Conservation (phyloP, 2,888 invertebrate species). For the Mythimna loreyi region DNA sequence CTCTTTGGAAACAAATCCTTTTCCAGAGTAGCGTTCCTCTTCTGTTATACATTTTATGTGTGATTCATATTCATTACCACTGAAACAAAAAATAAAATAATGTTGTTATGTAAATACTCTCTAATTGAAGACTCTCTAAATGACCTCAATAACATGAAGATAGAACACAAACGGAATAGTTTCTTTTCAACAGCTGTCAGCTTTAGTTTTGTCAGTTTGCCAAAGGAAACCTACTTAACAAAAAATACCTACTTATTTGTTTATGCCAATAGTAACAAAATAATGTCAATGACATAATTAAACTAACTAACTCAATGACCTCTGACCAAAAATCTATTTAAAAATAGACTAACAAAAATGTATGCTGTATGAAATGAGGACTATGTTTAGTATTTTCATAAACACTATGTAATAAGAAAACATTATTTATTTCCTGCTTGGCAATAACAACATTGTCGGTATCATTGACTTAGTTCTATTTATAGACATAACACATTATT, state of each 20-base stretch:
- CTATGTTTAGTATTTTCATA: not conserved
- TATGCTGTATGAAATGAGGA: not conserved
- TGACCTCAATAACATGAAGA: not conserved
- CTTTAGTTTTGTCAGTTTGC: conserved; percentile 28
- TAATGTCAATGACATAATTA: conserved; percentile 22
- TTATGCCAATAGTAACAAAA: conserved; percentile 15
- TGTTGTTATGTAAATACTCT: not conserved
- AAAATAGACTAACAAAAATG: not conserved
- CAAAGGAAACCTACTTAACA: conserved; percentile 19
- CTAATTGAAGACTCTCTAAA: not conserved
- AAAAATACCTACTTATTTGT: conserved; percentile 4
- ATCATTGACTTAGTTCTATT: conserved; percentile 34
- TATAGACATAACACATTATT: conserved; percentile 5
- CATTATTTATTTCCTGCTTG: conserved; percentile 42
- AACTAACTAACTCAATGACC: not conserved
- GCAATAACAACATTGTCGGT: conserved; percentile 28
- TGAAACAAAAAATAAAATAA: conserved; percentile 76
- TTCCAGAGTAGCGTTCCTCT: conserved; percentile 96
- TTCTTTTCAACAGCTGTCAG: not conserved
- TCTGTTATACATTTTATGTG: conserved; percentile 97
- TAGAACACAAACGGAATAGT: not conserved
- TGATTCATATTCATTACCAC: conserved; percentile 93
- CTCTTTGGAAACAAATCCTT: conserved; percentile 93
- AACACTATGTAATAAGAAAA: not conserved
- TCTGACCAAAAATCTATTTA: not conserved